Percentiles rank a stretch among this genome's conserved stretches.
These are phyloP conservation scores for Sitophilus oryzae DNA, from an alignment of 1,140 invertebrate genomes.

Conservation along the genomic window DNA sequence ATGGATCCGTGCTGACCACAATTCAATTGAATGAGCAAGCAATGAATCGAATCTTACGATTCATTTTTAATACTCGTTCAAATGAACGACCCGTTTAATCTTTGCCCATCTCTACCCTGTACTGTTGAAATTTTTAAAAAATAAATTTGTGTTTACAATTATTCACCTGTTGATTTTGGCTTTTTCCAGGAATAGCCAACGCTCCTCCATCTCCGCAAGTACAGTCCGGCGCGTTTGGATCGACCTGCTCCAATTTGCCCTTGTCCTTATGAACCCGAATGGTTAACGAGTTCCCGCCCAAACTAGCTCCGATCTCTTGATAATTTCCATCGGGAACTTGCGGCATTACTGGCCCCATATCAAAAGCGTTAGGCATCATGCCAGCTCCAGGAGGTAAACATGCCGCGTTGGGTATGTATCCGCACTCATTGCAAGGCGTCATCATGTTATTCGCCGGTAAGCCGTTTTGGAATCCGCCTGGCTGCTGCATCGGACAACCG, in stretches of 20 bases:
- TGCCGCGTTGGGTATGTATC: slow-evolving; percentile 16
- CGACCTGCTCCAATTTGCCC: slow-evolving; percentile 31
- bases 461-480: too few relatives aligned
- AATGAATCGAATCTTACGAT: too few relatives aligned
- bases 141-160: too few relatives aligned
- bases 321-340: slow-evolving; percentile 31
- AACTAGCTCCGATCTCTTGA: slow-evolving; percentile 42
- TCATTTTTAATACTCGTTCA: too few relatives aligned
- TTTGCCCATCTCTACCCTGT: too few relatives aligned
- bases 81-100: too few relatives aligned
- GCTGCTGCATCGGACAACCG: too few relatives aligned
- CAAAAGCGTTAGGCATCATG: background rate
- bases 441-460: background rate
- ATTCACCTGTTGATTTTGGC: slow-evolving; percentile 14
- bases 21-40: too few relatives aligned
- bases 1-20: too few relatives aligned
- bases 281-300: slow-evolving; percentile 43
- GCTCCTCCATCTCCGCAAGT: slow-evolving; percentile 5
- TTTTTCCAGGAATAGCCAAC: background rate
- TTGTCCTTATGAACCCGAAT: slow-evolving; percentile 43
- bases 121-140: background rate
- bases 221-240: slow-evolving; percentile 17
- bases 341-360: background rate
- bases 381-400: slow-evolving; percentile 10
- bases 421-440: slow-evolving; percentile 36